Conservation (phyloP, 2,888 invertebrate species). For the Esperia sulphurella region DNA sequence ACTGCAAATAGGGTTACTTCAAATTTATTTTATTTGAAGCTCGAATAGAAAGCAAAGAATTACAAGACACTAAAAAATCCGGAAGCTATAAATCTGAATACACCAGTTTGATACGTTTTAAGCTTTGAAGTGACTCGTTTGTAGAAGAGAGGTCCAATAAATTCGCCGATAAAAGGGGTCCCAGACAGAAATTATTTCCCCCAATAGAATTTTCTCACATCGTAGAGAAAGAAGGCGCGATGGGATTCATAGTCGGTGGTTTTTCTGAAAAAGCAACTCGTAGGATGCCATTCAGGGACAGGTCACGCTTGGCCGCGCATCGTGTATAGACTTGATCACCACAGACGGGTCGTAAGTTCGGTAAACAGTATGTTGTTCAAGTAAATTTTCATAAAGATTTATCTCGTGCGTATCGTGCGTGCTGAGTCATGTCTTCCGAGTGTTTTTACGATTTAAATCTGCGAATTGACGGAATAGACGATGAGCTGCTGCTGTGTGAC, state of each 20-base stretch:
- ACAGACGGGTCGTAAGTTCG: constrained; percentile 24
- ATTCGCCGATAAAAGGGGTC: constrained; percentile 39
- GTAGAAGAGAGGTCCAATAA: constrained; percentile 23
- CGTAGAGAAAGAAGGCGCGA: constrained; percentile 42
- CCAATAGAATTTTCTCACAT: constrained; percentile 61
- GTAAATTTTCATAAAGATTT: not conserved
- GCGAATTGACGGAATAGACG: too few relatives aligned
- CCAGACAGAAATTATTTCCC: constrained; percentile 56
- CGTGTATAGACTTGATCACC: constrained; percentile 29
- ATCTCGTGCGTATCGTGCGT: not conserved
- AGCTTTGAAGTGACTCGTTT: constrained; percentile 27
- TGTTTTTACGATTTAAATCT: too few relatives aligned
- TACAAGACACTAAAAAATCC: not conserved
- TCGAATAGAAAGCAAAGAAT: not conserved
- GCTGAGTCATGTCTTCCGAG: too few relatives aligned
- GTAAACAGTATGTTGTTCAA: not conserved
- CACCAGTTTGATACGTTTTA: constrained; percentile 10
- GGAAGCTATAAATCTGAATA: constrained; percentile 6
- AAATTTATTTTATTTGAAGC: not conserved
- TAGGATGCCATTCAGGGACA: constrained; percentile 42
- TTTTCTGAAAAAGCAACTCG: constrained; percentile 58
- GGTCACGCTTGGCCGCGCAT: constrained; percentile 40
- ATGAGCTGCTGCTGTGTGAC: too few relatives aligned
- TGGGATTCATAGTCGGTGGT: constrained; percentile 55
- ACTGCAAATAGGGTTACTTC: too few relatives aligned